phyloP scores from a whole-genome alignment of 2,113 vertebrate species.

The Podocnemis expansa region DNA sequence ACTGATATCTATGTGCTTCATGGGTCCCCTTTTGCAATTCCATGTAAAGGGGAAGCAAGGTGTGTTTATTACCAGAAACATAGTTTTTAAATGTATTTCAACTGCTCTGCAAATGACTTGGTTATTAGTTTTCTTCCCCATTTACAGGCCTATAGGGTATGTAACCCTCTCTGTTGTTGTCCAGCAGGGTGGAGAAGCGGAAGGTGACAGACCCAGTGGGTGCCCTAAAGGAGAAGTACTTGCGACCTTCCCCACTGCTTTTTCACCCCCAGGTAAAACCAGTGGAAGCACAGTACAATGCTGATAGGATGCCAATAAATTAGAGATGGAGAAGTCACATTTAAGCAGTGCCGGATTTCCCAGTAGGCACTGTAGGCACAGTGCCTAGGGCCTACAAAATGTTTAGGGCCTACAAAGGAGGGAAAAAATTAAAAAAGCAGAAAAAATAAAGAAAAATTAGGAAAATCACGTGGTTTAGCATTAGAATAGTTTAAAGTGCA shows the following conservation, averaged over 20 bases:
- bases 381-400: no score
- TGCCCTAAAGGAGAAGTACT: conserved; percentile 96
- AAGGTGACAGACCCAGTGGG: conserved; percentile 97
- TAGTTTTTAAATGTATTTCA: rapidly evolving
- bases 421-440: no score
- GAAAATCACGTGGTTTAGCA: no score
- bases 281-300: rapidly evolving
- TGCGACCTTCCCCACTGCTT: conserved; percentile 91
- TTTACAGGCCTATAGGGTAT: conserved; percentile 71
- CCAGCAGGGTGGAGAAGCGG: conserved; percentile 99
- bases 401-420: no score
- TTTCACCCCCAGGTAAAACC: conserved; percentile 94
- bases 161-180: conserved; percentile 97
- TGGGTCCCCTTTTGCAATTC: not conserved
- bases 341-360: no score
- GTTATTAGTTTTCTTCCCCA: not conserved
- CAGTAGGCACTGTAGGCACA: no score
- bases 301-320: rapidly evolving
- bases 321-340: not conserved
- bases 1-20: rapidly evolving
- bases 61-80: rapidly evolving
- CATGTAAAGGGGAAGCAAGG: not conserved
- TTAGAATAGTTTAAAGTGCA: no score
- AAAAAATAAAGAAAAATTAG: no score
- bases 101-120: rapidly evolving